Conservation (phyloP, 1,140 invertebrate species). For the Chelonus insularis region DNA sequence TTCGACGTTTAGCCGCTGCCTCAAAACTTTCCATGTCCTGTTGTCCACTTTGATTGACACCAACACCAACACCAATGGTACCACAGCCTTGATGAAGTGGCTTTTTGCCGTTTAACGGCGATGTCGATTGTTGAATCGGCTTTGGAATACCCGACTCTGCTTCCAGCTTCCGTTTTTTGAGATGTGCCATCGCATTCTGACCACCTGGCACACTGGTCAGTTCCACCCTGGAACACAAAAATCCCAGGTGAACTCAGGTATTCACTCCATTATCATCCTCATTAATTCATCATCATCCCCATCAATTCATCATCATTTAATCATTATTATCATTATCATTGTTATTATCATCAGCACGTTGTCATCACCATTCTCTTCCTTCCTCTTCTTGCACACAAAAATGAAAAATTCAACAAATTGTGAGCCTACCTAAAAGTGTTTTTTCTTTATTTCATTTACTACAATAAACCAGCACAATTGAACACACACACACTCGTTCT, state of each 20-base stretch:
- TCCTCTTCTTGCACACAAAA: constrained; percentile 18
- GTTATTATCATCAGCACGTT: constrained; percentile 3
- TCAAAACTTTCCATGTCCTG: constrained; percentile 57
- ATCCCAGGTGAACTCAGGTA: constrained; percentile 50
- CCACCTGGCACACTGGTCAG: constrained; percentile 60
- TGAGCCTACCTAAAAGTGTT: too few relatives aligned
- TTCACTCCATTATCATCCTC: background rate
- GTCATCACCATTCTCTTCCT: constrained; percentile 8
- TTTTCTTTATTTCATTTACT: background rate
- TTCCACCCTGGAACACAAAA: constrained; percentile 62
- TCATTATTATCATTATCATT: constrained; percentile 13
- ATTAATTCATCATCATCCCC: too few relatives aligned
- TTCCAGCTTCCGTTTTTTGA: constrained; percentile 65
- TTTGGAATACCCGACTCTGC: constrained; percentile 52
- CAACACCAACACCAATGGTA: constrained; percentile 16
- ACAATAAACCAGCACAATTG: background rate
- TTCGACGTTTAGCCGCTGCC: constrained; percentile 55
- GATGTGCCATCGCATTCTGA: constrained; percentile 62
- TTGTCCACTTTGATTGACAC: constrained; percentile 21
- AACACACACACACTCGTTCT: background rate
- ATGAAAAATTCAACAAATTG: background rate
- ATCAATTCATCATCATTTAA: background rate
- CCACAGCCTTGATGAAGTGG: constrained; percentile 28
- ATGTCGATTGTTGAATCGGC: constrained; percentile 46
- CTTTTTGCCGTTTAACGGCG: constrained; percentile 41